phyloP scores from a whole-genome alignment of 2,113 vertebrate genomes.

The Cavia porcellus region DNA sequence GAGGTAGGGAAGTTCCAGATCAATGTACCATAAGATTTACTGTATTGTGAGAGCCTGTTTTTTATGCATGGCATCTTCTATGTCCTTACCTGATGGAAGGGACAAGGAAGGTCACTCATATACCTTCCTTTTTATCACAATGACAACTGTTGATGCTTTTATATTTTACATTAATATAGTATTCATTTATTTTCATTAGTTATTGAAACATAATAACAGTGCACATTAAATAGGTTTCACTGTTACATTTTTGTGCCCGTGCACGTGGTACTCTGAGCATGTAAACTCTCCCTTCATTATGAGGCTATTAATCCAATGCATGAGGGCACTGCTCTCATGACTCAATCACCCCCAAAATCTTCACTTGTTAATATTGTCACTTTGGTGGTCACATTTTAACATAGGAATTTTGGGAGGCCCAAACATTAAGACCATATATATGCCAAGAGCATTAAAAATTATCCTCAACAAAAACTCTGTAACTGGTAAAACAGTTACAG shows the following conservation, averaged over 20 bases:
- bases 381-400: not conserved
- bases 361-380: not conserved
- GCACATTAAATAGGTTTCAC: not conserved
- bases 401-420: not conserved
- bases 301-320: not conserved
- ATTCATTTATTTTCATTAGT: not conserved
- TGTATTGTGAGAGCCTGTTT: not conserved
- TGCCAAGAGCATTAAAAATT: not conserved
- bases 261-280: not conserved
- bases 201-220: not conserved
- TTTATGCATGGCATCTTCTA: not conserved
- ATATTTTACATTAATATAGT: not conserved
- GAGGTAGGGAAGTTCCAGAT: not conserved
- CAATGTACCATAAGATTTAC: not conserved
- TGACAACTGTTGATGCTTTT: not conserved
- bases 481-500: not conserved
- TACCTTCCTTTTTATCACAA: not conserved
- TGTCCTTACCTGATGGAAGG: not conserved
- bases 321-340: not conserved
- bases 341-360: not conserved
- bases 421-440: not conserved
- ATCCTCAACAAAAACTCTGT: not conserved
- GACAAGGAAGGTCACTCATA: not conserved
- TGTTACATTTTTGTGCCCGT: not conserved
- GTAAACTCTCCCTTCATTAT: not conserved